Percentiles rank a stretch among this genome's conserved stretches.
Evolutionary conservation across 2,888 invertebrate genomes (phyloP).

Genomic region (Tholera decimalis): DNA sequence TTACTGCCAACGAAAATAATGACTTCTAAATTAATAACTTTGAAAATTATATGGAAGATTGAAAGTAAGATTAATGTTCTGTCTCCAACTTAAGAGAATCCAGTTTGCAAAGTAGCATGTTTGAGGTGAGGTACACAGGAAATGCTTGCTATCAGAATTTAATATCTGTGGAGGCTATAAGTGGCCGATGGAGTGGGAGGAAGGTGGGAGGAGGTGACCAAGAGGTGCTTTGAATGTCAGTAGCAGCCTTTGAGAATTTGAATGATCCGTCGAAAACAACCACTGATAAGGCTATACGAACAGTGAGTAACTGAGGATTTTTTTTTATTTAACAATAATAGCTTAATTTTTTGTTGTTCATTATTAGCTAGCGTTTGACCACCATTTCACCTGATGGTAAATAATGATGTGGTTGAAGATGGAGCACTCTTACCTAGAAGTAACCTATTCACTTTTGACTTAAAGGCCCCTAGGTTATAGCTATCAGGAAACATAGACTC

Average conservation of each 20-base stretch:
- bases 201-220: neutral
- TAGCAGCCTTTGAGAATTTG: constrained; percentile 23
- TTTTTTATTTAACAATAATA: no score
- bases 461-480: no score
- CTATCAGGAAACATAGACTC: no score
- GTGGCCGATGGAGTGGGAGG: neutral
- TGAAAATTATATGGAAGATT: constrained; percentile 1
- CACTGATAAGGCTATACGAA: constrained; percentile 3
- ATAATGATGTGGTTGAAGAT: no score
- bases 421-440: no score
- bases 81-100: constrained; percentile 14
- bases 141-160: constrained; percentile 49
- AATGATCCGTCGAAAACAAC: constrained; percentile 20
- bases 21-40: neutral
- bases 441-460: no score
- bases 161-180: constrained; percentile 38
- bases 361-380: no score
- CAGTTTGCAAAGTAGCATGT: constrained; percentile 30
- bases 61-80: constrained; percentile 20
- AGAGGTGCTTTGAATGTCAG: constrained; percentile 36
- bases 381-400: no score
- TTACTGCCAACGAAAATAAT: neutral
- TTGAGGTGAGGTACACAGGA: constrained; percentile 29
- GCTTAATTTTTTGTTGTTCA: no score
- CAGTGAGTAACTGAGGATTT: neutral